Conservation (phyloP, 2,888 invertebrate species). For the Acrobasis repandana region DNA sequence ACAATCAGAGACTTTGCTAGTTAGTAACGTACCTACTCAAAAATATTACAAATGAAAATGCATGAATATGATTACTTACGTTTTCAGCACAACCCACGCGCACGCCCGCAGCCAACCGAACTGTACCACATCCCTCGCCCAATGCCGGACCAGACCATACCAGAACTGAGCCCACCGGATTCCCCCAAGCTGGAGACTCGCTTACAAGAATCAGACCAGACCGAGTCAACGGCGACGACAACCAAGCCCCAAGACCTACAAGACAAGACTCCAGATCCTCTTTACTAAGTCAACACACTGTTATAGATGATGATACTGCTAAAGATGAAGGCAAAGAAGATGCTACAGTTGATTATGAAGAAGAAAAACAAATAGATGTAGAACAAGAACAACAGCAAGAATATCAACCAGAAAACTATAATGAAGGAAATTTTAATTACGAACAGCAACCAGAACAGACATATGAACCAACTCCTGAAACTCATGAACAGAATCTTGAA, state of each 20-base stretch:
- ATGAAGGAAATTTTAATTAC: slow-evolving; percentile 35
- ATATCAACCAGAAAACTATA: slow-evolving; percentile 33
- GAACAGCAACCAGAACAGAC: slow-evolving; percentile 41
- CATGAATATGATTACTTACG: background rate
- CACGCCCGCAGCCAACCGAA: slow-evolving; percentile 62
- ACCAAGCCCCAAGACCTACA: slow-evolving; percentile 46
- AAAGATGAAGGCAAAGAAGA: slow-evolving; percentile 24
- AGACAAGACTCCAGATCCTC: slow-evolving; percentile 42
- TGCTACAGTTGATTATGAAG: slow-evolving; percentile 30
- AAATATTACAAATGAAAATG: no score
- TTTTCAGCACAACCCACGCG: slow-evolving; percentile 76
- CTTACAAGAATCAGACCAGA: slow-evolving; percentile 45
- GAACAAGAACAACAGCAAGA: slow-evolving; percentile 40
- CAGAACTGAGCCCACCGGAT: slow-evolving; percentile 71
- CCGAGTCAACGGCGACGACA: slow-evolving; percentile 42
- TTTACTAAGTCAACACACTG: slow-evolving; percentile 27
- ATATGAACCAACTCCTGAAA: slow-evolving; percentile 40
- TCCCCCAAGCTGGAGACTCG: slow-evolving; percentile 54
- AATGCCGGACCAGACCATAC: slow-evolving; percentile 66
- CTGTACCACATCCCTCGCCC: slow-evolving; percentile 60
- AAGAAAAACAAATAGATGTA: slow-evolving; percentile 45
- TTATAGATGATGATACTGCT: slow-evolving; percentile 26
- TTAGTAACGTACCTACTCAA: no score
- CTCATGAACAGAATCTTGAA: background rate
- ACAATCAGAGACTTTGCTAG: no score